Percentiles rank a stretch among this genome's conserved stretches.
These are phyloP conservation scores for Gopherus evgoodei DNA, from an alignment of 2,113 vertebrate species.

Conservation along the genomic window DNA sequence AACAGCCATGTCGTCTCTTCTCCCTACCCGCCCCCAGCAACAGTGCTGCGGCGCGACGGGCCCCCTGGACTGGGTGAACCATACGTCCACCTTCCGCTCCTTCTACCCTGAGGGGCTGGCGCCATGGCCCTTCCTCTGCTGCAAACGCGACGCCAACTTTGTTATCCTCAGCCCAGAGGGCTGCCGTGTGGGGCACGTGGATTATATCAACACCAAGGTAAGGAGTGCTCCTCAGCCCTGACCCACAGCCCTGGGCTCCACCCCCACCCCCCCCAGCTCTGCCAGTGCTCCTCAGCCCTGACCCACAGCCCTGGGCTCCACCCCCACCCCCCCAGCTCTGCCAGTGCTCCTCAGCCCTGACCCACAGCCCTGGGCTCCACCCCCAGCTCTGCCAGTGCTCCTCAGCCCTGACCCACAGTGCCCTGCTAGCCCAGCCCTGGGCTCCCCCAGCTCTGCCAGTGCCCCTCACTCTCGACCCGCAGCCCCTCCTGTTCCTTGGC, in stretches of 20 bases:
- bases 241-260: not conserved
- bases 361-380: too few species aligned
- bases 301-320: too few species aligned
- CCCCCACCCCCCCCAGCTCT: too few species aligned
- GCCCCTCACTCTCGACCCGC: not conserved
- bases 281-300: too few species aligned
- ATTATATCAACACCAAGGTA: slow-evolving; percentile 75
- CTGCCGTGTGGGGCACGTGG: slow-evolving; percentile 71
- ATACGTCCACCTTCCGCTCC: slow-evolving; percentile 72
- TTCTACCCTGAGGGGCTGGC: slow-evolving; percentile 30
- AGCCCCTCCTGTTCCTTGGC: not conserved
- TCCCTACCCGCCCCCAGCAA: slow-evolving; percentile 58
- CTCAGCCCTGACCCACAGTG: too few species aligned
- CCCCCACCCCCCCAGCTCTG: too few species aligned
- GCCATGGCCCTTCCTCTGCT: slow-evolving; percentile 81
- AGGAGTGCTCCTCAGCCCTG: not conserved
- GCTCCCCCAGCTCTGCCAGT: too few species aligned
- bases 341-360: too few species aligned
- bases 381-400: too few species aligned
- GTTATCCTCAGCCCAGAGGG: slow-evolving; percentile 57
- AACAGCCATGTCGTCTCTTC: not conserved
- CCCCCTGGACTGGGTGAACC: slow-evolving; percentile 82
- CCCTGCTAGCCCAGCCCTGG: too few species aligned
- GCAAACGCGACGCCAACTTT: slow-evolving; percentile 67
- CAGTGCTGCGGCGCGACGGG: slow-evolving; percentile 80